Base-by-base conservation (phyloP, 2,888 invertebrate species). In the Leptinotarsa juncta region DNA sequence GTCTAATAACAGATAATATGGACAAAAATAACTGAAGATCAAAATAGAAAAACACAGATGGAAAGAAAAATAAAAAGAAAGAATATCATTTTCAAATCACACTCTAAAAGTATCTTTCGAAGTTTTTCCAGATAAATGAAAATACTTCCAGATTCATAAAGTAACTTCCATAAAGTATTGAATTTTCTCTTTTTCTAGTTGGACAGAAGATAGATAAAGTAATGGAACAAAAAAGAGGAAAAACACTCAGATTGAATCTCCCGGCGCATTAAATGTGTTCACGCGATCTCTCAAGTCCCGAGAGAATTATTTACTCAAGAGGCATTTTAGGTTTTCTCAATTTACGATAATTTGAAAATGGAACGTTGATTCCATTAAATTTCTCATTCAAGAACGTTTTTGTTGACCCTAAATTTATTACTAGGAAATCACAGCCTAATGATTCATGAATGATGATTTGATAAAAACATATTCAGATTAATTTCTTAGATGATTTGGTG, bases 201-300 rank as follows among this genome's bases (percentile, higher is more conserved):
- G 18, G 32, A 51, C 42, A 26, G 32, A 49, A 55, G 18, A 32
- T 68, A 55, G 68, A 55, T 68, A n/a, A 32, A 53, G 32, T 32
- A 53, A 67, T 67, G 12, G 26, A 42, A 42, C 16, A n/a, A 42
- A 62, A 62, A 62, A 42, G 42, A 62, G n/a, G 62, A n/a, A 62
- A 53, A 73, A 73, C 53, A 53, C 48, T 32, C 49, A 70, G 73
- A 76, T 76, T 70, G 70, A 73, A 76, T 76, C 76, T 76, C 67
- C 66, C 50, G 23, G 57, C 70, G 51, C 70, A 70, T 76, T 70
- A 72, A 76, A 76, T 73, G 67, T 70, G 73, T 76, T 76, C 76
- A 76, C 76, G 73, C 73, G 72, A 76, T 75, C 67, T 67, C 53
- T 51, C 32, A 53, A 53, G 67, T 51, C 60, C 60, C 23, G 60